phyloP scores from a whole-genome alignment of 2,888 invertebrate genomes.

The Cheilosia urbana region DNA sequence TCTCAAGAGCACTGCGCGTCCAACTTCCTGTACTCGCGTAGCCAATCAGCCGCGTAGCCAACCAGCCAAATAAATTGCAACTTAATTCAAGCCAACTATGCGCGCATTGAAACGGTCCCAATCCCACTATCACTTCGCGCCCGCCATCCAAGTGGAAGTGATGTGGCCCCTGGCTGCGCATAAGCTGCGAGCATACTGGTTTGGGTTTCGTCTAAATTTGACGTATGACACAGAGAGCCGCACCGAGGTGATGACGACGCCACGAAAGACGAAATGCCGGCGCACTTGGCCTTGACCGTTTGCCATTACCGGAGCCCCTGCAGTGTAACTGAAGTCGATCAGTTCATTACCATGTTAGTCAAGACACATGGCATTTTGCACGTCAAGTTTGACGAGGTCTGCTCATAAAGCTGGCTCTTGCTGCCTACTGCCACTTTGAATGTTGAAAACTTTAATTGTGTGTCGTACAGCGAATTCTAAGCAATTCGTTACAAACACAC shows the following conservation, averaged over 20 bases:
- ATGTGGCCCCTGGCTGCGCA: slow-evolving; percentile 52
- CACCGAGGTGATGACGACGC: slow-evolving; percentile 47
- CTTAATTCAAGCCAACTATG: slow-evolving; percentile 62
- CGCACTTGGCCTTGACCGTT: slow-evolving; percentile 73
- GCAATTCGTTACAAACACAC: slow-evolving; percentile 61
- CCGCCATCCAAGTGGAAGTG: slow-evolving; percentile 58
- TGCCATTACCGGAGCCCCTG: background rate
- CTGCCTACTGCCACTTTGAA: slow-evolving; percentile 62
- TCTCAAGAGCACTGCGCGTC: slow-evolving; percentile 21
- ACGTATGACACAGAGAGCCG: slow-evolving; percentile 49
- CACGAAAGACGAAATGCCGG: slow-evolving; percentile 44
- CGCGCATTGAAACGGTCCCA: slow-evolving; percentile 38
- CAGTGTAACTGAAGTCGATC: slow-evolving; percentile 18
- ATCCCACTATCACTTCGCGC: slow-evolving; percentile 42
- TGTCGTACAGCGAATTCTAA: slow-evolving; percentile 67
- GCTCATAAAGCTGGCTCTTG: slow-evolving; percentile 60
- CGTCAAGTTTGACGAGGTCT: slow-evolving; percentile 63
- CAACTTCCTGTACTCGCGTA: slow-evolving; percentile 28
- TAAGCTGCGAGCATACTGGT: slow-evolving; percentile 24
- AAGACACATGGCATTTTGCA: slow-evolving; percentile 47
- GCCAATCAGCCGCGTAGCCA: slow-evolving; percentile 36
- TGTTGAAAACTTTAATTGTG: slow-evolving; percentile 72
- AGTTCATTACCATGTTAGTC: slow-evolving; percentile 57
- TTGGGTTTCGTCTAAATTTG: slow-evolving; percentile 54
- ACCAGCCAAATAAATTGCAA: slow-evolving; percentile 74